Evolutionary conservation across 2,888 invertebrate species (phyloP), one percentile per base, ranked within the genome.

Genomic region (Amphipoea oculea): DNA sequence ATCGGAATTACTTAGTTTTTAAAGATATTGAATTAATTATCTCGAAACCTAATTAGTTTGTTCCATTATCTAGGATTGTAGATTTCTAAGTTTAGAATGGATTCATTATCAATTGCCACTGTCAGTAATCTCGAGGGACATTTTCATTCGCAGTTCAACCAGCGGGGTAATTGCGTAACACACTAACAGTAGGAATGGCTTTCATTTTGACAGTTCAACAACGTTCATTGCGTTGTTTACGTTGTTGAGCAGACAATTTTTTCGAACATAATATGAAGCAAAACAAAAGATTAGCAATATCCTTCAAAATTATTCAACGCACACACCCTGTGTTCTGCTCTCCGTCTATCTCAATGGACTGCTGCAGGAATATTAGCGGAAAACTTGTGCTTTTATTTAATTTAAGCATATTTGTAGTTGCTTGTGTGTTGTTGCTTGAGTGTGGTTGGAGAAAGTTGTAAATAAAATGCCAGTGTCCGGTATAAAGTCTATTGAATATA

Each of bases 1-100:
- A 70, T 72, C 67, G 71, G 66, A 82, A 84, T 82, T 74, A 57
- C 68, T 66, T 48, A 67, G 73, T 36, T 29, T 29, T 29, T 29
- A 29, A 29, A 29, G 29, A 29, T 29, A 29, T 29, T 29, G 29
- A 29, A 29, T 36, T 36, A 36, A 0, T 57, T 63, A 65, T 79
- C 66, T 77, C 45, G 23, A 73, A 80, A 79, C 76, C 69, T 77
- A 51, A 73, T 82, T 79, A 79, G 54, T 73, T 76, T 67, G 54
- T 72, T 74, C 57, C 48, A 60, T 73, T 48, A 66, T 76, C 20
- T 70, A 72, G 17, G 60, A 73, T 62, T 79, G 20, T 69, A 79
- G 48, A 71, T 71, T 40, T 57, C 73, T 12, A 54, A 63, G 48
- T 69, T 78, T 74, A 51, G 23, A 68, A 36, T 23, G 36, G 29